These are phyloP conservation scores for Cetoscarus ocellatus DNA, from an alignment of 2,797 vertebrate species.

Conservation along the genomic window DNA sequence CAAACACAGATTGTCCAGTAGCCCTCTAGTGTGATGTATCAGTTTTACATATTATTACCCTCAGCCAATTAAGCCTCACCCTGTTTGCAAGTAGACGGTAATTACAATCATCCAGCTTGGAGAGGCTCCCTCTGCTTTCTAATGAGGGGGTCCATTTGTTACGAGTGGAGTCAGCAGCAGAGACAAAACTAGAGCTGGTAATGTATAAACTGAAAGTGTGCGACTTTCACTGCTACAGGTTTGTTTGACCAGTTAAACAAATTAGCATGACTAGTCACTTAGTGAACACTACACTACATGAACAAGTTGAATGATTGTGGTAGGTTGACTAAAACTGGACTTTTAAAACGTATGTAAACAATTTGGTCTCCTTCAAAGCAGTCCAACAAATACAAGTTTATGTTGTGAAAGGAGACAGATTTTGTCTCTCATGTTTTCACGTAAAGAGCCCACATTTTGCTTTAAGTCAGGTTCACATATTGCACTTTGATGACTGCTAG, in stretches of 20 bases:
- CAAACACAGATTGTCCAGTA: slow-evolving; percentile 60
- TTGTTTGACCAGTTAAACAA: neutral
- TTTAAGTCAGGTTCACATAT: no score
- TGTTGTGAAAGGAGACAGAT: no score
- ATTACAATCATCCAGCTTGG: slow-evolving; percentile 64
- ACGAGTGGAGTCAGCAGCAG: slow-evolving; percentile 48
- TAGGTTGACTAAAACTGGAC: no score
- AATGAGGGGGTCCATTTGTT: slow-evolving; percentile 39
- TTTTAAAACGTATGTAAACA: no score
- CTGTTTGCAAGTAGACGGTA: slow-evolving; percentile 44
- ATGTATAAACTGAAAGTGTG: slow-evolving; percentile 3
- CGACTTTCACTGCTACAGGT: neutral
- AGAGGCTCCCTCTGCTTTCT: slow-evolving; percentile 52
- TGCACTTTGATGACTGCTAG: no score
- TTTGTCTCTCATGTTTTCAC: no score
- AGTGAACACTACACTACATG: no score
- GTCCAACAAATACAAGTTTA: no score
- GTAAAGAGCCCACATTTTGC: no score
- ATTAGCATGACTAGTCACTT: slow-evolving; percentile 3
- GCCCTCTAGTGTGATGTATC: slow-evolving; percentile 42
- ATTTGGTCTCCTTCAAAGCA: no score
- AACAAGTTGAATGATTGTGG: no score
- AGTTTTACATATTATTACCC: slow-evolving; percentile 64
- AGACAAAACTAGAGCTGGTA: neutral
- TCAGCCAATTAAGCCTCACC: slow-evolving; percentile 49